Evolutionary conservation across 1,140 invertebrate genomes (phyloP).

Genomic region (Temnothorax longispinosus): DNA sequence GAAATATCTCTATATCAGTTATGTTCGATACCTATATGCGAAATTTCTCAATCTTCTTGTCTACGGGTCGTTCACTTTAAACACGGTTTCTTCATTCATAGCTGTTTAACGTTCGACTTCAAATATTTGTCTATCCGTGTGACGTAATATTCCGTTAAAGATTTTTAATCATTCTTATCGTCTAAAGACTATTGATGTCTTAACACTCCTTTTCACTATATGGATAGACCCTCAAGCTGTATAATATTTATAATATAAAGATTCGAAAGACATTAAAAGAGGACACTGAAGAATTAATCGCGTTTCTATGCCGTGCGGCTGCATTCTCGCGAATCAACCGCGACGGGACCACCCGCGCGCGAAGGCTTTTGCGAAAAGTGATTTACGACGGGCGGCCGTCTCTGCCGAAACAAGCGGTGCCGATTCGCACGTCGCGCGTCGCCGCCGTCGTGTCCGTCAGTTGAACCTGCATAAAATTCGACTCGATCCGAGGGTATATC

Average conservation of each 20-base stretch:
- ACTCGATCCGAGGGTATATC: background rate
- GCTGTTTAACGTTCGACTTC: background rate
- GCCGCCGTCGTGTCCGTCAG: background rate
- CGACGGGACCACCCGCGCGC: slow-evolving; percentile 16
- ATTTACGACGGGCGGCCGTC: slow-evolving; percentile 17
- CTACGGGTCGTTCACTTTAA: background rate
- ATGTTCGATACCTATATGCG: background rate
- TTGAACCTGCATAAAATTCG: slow-evolving; percentile 5
- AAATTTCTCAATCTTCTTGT: slow-evolving; percentile 12
- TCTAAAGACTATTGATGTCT: background rate
- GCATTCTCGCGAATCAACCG: slow-evolving; percentile 7
- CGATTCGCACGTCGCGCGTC: slow-evolving; percentile 20
- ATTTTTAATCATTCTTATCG: background rate
- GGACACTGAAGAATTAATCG: background rate
- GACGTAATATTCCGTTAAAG: background rate
- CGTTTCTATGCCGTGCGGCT: background rate
- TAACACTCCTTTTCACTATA: background rate
- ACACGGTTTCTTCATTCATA: background rate
- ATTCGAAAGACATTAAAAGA: background rate
- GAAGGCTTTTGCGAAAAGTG: slow-evolving; percentile 39
- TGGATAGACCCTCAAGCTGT: background rate
- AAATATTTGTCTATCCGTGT: background rate
- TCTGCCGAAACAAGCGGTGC: slow-evolving; percentile 9
- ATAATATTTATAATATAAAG: background rate
- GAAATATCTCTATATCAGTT: background rate